Evolutionary conservation across 1,140 invertebrate genomes (phyloP), one percentile per base, ranked within the genome.

Genomic region (Leucophenga varia): DNA sequence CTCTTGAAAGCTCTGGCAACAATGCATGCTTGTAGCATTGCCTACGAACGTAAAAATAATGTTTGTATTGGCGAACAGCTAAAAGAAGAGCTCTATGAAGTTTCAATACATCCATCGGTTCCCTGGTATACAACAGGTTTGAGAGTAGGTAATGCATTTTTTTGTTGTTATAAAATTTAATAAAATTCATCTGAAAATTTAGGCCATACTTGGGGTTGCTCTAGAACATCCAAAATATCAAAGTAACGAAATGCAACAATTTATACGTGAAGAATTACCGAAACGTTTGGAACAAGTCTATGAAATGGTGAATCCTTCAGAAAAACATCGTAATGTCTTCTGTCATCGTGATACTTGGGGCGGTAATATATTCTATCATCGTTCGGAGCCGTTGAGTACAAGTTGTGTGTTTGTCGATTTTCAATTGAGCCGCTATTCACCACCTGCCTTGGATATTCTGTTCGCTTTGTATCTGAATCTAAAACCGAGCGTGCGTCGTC

Each of bases 261-360:
- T 57, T 36, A 50, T 80, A 22, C 43, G 46, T 0, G 48, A 57
- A 2, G 54, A 64, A 2, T 57, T 77, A 31, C 49, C 74, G 2
- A 38, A 55, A 18, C 44, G 58, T 9, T 58, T 75, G 19, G 64
- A 73, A 0, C 52, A 54, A 0, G 49, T 72, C 0, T 61, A 68
- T 30, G 64, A 58, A 1, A 79, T 79, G 20, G 44, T 58, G 3
- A 74, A 74, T 35, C 52, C 67, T 0, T 74, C 54, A 0, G 70
- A 72, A 3, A 35, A 55, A 5, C 64, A 73, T 45, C 53, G 63
- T 2, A 84, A 82, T 49, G 83, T 84, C 0, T 68, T 85, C 6
- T 78, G 76, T 30, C 85, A 85, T 61, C 79, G 79, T 0, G 81
- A 86, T 72, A 65, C 82, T 3, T 85, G 84, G 83, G 76, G 77